Percentiles rank a stretch among this genome's conserved stretches.
These are phyloP conservation scores for Crocidura indochinensis DNA, from an alignment of 2,797 vertebrate species.

Conservation along the genomic window DNA sequence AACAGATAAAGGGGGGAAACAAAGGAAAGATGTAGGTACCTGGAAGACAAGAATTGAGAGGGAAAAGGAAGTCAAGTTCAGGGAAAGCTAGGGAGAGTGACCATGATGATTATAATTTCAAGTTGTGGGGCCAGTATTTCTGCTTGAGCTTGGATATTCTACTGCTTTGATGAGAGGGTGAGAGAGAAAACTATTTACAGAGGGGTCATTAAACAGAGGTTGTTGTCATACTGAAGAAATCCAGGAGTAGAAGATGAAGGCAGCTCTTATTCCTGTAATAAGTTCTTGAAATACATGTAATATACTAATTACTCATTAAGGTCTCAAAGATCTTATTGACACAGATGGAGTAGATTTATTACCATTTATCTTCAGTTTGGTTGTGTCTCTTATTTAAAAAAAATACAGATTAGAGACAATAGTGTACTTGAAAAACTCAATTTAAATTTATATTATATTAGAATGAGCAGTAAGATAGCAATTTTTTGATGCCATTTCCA, in stretches of 20 bases:
- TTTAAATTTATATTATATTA: conserved; percentile 59
- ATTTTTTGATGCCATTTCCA: conserved; percentile 51
- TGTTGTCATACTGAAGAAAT: conserved; percentile 24
- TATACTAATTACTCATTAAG: conserved; percentile 19
- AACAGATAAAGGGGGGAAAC: too few relatives aligned
- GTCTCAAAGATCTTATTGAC: conserved; percentile 54
- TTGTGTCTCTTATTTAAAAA: neutral
- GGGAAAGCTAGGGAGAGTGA: too few relatives aligned
- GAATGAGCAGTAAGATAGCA: neutral
- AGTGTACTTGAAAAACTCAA: conserved; percentile 61
- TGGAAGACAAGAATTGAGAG: too few relatives aligned
- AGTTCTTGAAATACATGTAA: conserved; percentile 35
- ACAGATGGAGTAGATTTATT: conserved; percentile 4
- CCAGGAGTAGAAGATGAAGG: conserved; percentile 17
- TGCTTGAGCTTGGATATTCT: too few relatives aligned
- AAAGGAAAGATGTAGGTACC: too few relatives aligned
- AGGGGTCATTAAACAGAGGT: too few relatives aligned
- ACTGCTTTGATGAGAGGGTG: too few relatives aligned
- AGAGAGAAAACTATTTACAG: too few relatives aligned
- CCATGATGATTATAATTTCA: too few relatives aligned
- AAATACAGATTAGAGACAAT: conserved; percentile 3
- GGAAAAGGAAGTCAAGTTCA: too few relatives aligned
- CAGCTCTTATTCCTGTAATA: conserved; percentile 4
- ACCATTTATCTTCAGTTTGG: conserved; percentile 45
- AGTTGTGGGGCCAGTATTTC: too few relatives aligned